These are phyloP conservation scores for Xanthorhoe designata DNA, from an alignment of 2,888 invertebrate genomes.

Conservation along the genomic window DNA sequence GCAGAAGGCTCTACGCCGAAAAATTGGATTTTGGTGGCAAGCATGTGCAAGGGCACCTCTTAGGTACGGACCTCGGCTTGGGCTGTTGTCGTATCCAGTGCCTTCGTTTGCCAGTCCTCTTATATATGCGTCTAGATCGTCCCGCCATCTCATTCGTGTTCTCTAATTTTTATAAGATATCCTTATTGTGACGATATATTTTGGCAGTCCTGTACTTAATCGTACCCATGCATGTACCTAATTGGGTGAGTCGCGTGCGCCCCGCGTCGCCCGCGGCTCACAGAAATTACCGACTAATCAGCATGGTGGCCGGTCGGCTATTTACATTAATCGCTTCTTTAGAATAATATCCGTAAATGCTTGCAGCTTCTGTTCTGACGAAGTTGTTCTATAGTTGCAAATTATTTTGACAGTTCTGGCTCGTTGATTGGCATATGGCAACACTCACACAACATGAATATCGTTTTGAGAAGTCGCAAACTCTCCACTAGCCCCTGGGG, in stretches of 20 bases:
- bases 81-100: no score
- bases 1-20: no score
- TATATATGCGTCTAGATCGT: no score
- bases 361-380: slow-evolving; percentile 46
- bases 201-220: not conserved
- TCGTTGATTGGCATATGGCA: slow-evolving; percentile 8
- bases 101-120: no score
- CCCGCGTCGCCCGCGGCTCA: slow-evolving; percentile 58
- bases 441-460: no score
- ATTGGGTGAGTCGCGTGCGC: slow-evolving; percentile 65
- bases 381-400: slow-evolving; percentile 4
- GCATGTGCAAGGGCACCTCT: no score
- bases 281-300: slow-evolving; percentile 73
- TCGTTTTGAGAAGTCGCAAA: no score
- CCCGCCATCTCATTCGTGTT: no score
- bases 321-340: slow-evolving; percentile 71
- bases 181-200: not conserved
- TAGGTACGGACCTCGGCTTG: no score
- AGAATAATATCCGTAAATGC: slow-evolving; percentile 66
- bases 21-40: no score
- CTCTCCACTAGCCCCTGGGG: no score
- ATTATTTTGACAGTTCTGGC: not conserved
- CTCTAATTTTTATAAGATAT: not conserved
- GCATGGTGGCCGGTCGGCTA: slow-evolving; percentile 67
- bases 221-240: slow-evolving; percentile 61